Percentiles rank a stretch among this genome's conserved stretches.
These are phyloP conservation scores for Laspeyria flexula DNA, from an alignment of 2,888 invertebrate genomes.

Conservation along the genomic window DNA sequence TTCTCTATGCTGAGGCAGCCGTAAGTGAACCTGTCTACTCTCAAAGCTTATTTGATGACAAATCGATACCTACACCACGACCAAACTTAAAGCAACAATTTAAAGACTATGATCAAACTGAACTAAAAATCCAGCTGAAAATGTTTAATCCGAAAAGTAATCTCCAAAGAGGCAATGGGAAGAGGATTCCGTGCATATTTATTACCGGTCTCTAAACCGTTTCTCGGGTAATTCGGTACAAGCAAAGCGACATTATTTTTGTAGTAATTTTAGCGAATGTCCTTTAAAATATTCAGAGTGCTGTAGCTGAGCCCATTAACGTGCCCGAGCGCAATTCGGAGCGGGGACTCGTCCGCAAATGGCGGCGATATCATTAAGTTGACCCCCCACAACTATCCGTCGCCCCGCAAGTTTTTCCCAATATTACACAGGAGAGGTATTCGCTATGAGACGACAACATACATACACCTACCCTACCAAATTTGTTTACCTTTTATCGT, in stretches of 20 bases:
- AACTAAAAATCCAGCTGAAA: constrained; percentile 55
- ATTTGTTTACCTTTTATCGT: constrained; percentile 58
- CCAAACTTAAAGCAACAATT: constrained; percentile 28
- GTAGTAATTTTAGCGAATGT: constrained; percentile 85
- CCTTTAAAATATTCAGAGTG: constrained; percentile 85
- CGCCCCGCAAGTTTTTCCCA: constrained; percentile 79
- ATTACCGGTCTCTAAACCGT: constrained; percentile 81
- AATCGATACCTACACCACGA: constrained; percentile 45
- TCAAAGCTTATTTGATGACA: constrained; percentile 60
- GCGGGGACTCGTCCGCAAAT: constrained; percentile 81
- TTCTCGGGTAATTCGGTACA: constrained; percentile 83
- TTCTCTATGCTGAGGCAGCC: constrained; percentile 64
- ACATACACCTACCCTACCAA: constrained; percentile 47
- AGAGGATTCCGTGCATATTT: constrained; percentile 81
- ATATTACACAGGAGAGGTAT: constrained; percentile 79
- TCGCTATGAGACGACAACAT: constrained; percentile 56
- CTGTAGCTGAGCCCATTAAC: constrained; percentile 83
- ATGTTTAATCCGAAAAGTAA: constrained; percentile 79
- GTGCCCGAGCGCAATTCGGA: constrained; percentile 81
- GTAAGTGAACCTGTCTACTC: constrained; percentile 65
- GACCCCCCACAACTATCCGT: constrained; percentile 82
- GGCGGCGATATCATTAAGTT: constrained; percentile 85
- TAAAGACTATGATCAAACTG: constrained; percentile 28
- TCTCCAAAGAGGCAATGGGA: constrained; percentile 78
- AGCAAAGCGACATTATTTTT: constrained; percentile 85